Evolutionary conservation across 2,113 vertebrate species (phyloP).

Genomic region (Corythoichthys intestinalis): DNA sequence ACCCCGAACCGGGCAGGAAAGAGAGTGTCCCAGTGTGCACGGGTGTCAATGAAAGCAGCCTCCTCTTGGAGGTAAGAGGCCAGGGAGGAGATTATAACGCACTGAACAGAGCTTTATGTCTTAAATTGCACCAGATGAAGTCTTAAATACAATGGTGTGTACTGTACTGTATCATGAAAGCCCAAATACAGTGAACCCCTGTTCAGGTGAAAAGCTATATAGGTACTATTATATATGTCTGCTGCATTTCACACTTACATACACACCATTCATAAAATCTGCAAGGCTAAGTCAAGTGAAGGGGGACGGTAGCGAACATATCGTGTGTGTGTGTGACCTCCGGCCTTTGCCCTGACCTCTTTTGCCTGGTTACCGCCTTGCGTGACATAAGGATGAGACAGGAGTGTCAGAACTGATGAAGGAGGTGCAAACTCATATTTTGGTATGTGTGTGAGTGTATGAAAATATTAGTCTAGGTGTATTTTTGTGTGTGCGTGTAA

Average conservation of each 20-base stretch:
- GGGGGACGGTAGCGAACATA: not conserved
- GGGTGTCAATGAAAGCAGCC: slow-evolving; percentile 78
- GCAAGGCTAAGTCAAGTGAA: slow-evolving; percentile 8
- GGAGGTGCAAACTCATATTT: slow-evolving; percentile 33
- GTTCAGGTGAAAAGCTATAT: too few species aligned
- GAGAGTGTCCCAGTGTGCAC: slow-evolving; percentile 53
- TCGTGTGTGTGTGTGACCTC: slow-evolving; percentile 17
- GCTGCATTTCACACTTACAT: not conserved
- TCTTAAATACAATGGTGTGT: not conserved
- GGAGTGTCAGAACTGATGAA: slow-evolving; percentile 45
- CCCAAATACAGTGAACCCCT: too few species aligned
- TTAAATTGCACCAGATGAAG: not conserved
- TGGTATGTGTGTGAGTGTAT: slow-evolving; percentile 15
- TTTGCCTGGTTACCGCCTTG: slow-evolving; percentile 41
- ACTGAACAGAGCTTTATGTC: not conserved
- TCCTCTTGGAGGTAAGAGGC: slow-evolving; percentile 86
- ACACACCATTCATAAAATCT: slow-evolving; percentile 7
- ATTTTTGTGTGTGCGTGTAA: slow-evolving; percentile 16
- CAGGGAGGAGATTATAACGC: not conserved
- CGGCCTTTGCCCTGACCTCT: slow-evolving; percentile 38
- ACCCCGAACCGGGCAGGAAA: slow-evolving; percentile 66
- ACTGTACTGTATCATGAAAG: not conserved
- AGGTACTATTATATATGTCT: not conserved
- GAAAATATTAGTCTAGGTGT: slow-evolving; percentile 11
- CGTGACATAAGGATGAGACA: slow-evolving; percentile 46